A percentile compares a stretch with the other conserved stretches of the same genome.
Conservation (phyloP, 2,888 invertebrate species). For the Brassicogethes aeneus region DNA sequence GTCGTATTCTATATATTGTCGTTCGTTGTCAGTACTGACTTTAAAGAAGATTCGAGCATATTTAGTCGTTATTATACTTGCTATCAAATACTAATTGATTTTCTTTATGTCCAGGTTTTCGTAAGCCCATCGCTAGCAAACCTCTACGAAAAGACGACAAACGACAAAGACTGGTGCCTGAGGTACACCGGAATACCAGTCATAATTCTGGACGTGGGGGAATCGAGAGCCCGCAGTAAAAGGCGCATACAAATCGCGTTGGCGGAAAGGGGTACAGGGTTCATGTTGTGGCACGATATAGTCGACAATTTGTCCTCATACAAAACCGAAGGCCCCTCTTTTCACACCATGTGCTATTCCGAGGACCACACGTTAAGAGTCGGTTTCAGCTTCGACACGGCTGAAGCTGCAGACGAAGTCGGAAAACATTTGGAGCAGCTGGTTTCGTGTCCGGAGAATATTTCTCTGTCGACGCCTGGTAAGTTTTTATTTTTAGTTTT, state of each 20-base stretch:
- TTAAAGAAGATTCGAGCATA: too few relatives aligned
- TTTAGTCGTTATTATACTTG: too few relatives aligned
- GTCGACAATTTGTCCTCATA: slow-evolving; percentile 73
- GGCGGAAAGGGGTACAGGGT: slow-evolving; percentile 61
- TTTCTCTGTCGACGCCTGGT: slow-evolving; percentile 62
- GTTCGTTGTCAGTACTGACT: too few relatives aligned
- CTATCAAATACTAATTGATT: too few relatives aligned
- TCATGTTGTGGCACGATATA: slow-evolving; percentile 72
- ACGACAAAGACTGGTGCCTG: slow-evolving; percentile 57
- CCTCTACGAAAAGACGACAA: slow-evolving; percentile 53
- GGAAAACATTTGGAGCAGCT: slow-evolving; percentile 59
- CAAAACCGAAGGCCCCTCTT: slow-evolving; percentile 59
- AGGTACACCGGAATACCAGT: slow-evolving; percentile 72
- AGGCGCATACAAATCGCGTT: slow-evolving; percentile 61
- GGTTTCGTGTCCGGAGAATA: slow-evolving; percentile 69
- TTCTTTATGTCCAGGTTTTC: slow-evolving; percentile 50
- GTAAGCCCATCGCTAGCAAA: slow-evolving; percentile 70
- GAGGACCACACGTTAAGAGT: slow-evolving; percentile 66
- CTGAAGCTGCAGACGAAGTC: slow-evolving; percentile 61
- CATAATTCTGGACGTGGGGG: slow-evolving; percentile 67
- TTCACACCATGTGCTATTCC: slow-evolving; percentile 75
- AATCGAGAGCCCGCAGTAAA: slow-evolving; percentile 58
- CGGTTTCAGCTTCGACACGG: slow-evolving; percentile 72
- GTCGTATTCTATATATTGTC: too few relatives aligned
- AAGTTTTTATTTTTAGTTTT: slow-evolving; percentile 7